Conservation (phyloP, 2,888 invertebrate species). For the Agrochola circellaris region DNA sequence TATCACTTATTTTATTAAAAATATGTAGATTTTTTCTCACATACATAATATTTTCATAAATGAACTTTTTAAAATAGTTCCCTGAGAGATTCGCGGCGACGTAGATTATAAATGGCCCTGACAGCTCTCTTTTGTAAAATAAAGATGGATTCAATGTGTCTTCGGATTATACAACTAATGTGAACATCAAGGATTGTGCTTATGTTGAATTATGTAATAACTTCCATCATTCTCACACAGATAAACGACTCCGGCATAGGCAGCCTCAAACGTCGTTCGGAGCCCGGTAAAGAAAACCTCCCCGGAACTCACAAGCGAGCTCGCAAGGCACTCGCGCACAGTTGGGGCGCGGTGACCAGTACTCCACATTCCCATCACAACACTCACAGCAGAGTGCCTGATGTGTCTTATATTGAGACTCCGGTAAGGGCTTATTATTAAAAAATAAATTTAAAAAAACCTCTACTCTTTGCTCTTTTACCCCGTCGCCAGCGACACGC, state of each 20-base stretch:
- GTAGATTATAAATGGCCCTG: too few relatives aligned
- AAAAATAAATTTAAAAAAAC: too few relatives aligned
- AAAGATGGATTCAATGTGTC: too few relatives aligned
- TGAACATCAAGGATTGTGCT: neutral
- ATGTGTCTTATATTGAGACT: slow-evolving; percentile 94
- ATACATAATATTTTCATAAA: too few relatives aligned
- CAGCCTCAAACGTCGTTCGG: slow-evolving; percentile 80
- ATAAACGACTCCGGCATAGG: slow-evolving; percentile 87
- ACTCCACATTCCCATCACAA: slow-evolving; percentile 79
- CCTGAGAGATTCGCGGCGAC: too few relatives aligned
- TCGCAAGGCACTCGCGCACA: slow-evolving; percentile 94
- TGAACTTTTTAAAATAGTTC: too few relatives aligned
- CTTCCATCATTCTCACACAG: slow-evolving; percentile 40
- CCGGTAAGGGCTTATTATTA: slow-evolving; percentile 89
- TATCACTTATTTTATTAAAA: too few relatives aligned
- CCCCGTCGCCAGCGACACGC: too few relatives aligned
- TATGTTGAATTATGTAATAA: neutral
- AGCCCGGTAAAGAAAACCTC: slow-evolving; percentile 92
- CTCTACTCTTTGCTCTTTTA: too few relatives aligned
- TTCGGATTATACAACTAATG: too few relatives aligned
- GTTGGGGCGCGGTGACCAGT: slow-evolving; percentile 91
- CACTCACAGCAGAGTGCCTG: slow-evolving; percentile 84
- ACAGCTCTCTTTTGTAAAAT: too few relatives aligned
- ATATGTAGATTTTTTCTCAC: too few relatives aligned
- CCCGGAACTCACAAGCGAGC: slow-evolving; percentile 92